Evolutionary conservation across 2,888 invertebrate genomes (phyloP).

Genomic region (Thyatira batis): DNA sequence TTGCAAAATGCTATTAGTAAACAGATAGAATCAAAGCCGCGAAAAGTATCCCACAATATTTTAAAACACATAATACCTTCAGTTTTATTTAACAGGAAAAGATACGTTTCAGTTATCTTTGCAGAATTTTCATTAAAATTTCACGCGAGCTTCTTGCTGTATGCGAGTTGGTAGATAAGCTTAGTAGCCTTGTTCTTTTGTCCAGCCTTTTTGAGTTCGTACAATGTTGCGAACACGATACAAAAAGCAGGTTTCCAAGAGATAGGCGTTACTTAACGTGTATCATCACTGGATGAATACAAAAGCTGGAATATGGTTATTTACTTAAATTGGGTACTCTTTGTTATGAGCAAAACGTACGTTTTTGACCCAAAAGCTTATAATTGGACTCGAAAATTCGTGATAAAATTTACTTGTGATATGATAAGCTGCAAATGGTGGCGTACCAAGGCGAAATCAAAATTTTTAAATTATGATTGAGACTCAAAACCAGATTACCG

Average conservation of each 20-base stretch:
- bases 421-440: too few relatives aligned
- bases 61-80: neutral
- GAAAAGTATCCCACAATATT: neutral
- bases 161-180: neutral
- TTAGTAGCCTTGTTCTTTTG: neutral
- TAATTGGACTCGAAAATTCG: too few relatives aligned
- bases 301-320: neutral
- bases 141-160: slow-evolving; percentile 1
- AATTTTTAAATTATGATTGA: neutral
- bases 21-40: neutral
- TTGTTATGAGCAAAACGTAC: neutral
- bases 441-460: too few relatives aligned
- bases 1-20: too few relatives aligned
- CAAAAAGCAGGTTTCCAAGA: neutral
- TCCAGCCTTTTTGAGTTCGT: neutral
- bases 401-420: too few relatives aligned
- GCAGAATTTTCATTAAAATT: slow-evolving; percentile 30
- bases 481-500: slow-evolving; percentile 26
- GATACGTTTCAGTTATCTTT: slow-evolving; percentile 35
- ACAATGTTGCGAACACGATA: neutral
- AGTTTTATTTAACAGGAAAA: slow-evolving; percentile 18
- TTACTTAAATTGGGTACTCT: neutral
- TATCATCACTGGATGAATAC: neutral
- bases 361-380: too few relatives aligned
- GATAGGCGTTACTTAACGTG: neutral